Conservation (phyloP, 1,140 invertebrate genomes). For the Akabosia matsudoensis region DNA sequence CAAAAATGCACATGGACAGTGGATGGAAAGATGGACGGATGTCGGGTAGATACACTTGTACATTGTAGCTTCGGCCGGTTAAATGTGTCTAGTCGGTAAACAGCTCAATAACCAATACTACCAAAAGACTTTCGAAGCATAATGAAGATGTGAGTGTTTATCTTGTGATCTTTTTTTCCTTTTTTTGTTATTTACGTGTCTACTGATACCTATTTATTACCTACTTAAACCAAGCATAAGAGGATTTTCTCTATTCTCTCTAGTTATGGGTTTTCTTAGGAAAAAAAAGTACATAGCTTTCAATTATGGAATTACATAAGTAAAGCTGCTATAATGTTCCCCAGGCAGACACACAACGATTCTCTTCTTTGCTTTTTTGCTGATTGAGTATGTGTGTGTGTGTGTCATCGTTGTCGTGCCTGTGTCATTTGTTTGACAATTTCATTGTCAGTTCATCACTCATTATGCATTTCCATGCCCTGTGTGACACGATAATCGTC, state of each 20-base stretch:
- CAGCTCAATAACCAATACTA: conserved; percentile 10
- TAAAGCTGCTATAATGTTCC: not conserved
- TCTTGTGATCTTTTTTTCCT: conserved; percentile 8
- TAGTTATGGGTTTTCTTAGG: no score
- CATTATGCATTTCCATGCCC: not conserved
- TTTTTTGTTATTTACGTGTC: conserved; percentile 17
- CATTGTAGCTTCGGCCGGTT: not conserved
- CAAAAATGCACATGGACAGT: not conserved
- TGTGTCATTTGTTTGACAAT: conserved; percentile 14
- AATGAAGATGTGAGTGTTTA: not conserved
- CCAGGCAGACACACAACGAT: not conserved
- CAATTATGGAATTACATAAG: not conserved
- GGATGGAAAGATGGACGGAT: not conserved
- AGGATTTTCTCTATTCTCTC: not conserved
- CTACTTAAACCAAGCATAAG: not conserved
- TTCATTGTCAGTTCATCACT: conserved; percentile 18
- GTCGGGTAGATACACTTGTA: not conserved
- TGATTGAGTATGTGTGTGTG: no score
- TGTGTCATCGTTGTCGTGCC: not conserved
- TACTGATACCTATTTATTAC: conserved; percentile 7
- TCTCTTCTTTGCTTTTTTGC: not conserved
- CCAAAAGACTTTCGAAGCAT: not conserved
- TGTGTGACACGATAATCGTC: not conserved
- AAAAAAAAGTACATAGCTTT: no score
- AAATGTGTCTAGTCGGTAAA: not conserved